Percentiles rank a stretch among this genome's conserved stretches.
Evolutionary conservation across 2,888 invertebrate species (phyloP).

Genomic region (Erannis defoliaria): DNA sequence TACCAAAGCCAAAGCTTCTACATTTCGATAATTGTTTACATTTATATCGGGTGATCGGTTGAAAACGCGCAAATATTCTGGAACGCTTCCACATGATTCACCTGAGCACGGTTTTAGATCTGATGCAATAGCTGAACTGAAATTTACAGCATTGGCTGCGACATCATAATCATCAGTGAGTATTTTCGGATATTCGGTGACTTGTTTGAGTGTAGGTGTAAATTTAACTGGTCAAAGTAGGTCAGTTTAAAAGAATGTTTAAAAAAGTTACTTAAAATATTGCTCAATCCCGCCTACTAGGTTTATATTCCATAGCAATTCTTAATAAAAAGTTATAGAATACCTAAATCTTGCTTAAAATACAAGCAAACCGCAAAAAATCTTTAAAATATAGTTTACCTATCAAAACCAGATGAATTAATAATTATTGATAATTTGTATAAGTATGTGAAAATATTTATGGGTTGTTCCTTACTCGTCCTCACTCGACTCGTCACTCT

Average conservation of each 20-base stretch:
- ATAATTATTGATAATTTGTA: no score
- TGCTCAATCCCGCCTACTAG: no score
- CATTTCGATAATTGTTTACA: constrained; percentile 28
- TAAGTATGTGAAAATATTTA: no score
- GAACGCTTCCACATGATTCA: constrained; percentile 80
- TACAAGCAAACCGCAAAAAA: no score
- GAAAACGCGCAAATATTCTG: constrained; percentile 57
- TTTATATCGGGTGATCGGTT: constrained; percentile 11
- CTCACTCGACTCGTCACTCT: no score
- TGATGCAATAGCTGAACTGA: constrained; percentile 71
- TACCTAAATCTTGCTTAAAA: no score
- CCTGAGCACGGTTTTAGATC: constrained; percentile 72
- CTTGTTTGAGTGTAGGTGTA: constrained; percentile 21
- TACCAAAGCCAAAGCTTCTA: background rate
- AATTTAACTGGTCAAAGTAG: constrained; percentile 25
- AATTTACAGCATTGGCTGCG: constrained; percentile 24
- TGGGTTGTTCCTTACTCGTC: no score
- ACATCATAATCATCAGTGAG: constrained; percentile 36
- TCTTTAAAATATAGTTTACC: no score
- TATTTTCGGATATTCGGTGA: constrained; percentile 44
- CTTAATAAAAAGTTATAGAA: no score
- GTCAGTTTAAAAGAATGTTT: constrained; percentile 6
- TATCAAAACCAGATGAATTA: no score
- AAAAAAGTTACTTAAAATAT: background rate
- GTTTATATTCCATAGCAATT: no score